phyloP scores from a whole-genome alignment of 2,888 invertebrate genomes.

The Microctonus brassicae region DNA sequence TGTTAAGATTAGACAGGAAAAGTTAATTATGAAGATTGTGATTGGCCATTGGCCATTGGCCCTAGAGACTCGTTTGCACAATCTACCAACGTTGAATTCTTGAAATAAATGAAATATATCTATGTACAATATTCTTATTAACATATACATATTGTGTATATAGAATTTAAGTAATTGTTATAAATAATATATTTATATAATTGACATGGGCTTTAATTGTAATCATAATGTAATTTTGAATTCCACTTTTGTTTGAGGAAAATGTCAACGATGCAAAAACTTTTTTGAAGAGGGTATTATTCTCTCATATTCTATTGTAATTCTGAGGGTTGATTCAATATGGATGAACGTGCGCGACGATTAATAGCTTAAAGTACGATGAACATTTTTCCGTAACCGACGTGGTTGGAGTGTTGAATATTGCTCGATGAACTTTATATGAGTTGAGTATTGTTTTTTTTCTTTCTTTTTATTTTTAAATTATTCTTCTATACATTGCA shows the following conservation, averaged over 20 bases:
- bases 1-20: conserved; percentile 63
- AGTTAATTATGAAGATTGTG: conserved; percentile 66
- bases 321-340: conserved; percentile 44
- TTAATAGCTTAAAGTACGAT: conserved; percentile 44
- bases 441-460: background rate
- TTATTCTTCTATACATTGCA: no score
- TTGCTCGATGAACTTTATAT: background rate
- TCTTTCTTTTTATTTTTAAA: background rate
- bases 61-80: conserved; percentile 53
- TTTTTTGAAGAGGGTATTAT: conserved; percentile 21
- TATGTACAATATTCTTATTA: no score
- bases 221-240: background rate
- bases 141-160: background rate
- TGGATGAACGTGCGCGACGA: conserved; percentile 45
- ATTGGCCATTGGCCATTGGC: conserved; percentile 64
- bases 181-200: background rate
- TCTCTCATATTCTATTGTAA: background rate
- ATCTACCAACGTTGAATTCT: background rate
- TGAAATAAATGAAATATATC: background rate
- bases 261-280: conserved; percentile 42
- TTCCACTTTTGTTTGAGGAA: conserved; percentile 19
- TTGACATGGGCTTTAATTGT: no score
- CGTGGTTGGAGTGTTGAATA: conserved; percentile 5
- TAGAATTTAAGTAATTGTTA: background rate
- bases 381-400: conserved; percentile 27